Conservation (phyloP, 2,888 invertebrate genomes). For the Notodonta ziczac region DNA sequence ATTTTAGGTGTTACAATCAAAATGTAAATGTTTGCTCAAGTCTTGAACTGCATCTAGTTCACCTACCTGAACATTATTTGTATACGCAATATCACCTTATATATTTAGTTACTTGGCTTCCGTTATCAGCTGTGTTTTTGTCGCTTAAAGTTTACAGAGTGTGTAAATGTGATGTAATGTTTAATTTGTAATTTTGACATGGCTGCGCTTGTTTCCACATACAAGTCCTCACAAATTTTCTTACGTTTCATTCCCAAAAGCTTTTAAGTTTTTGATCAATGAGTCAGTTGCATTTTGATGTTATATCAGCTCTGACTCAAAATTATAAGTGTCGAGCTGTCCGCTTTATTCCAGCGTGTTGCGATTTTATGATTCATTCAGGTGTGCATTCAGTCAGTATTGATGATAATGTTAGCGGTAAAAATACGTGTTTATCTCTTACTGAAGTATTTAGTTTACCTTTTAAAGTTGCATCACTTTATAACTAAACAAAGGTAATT, state of each 20-base stretch:
- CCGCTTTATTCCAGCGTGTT: constrained; percentile 16
- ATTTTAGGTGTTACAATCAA: not conserved
- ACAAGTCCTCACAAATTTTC: not conserved
- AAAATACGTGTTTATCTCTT: not conserved
- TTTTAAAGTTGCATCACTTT: too few species aligned
- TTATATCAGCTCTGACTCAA: constrained; percentile 35
- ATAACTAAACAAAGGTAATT: too few species aligned
- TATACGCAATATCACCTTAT: not conserved
- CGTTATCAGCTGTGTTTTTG: not conserved
- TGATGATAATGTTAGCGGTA: constrained; percentile 20
- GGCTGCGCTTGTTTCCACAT: not conserved
- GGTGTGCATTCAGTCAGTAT: constrained; percentile 13
- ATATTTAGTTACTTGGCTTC: not conserved
- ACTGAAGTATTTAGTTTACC: not conserved
- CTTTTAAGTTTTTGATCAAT: constrained; percentile 42
- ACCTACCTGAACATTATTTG: not conserved
- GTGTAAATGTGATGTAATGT: not conserved
- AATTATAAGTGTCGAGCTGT: constrained; percentile 13
- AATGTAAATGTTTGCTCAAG: not conserved
- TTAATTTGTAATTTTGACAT: not conserved
- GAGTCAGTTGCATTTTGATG: constrained; percentile 38
- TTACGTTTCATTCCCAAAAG: constrained; percentile 9
- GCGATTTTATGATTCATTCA: constrained; percentile 42
- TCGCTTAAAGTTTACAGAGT: not conserved
- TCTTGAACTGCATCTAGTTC: not conserved